These are phyloP conservation scores for Peromyscus aztecus DNA, from an alignment of 2,797 vertebrate genomes.

Conservation along the genomic window DNA sequence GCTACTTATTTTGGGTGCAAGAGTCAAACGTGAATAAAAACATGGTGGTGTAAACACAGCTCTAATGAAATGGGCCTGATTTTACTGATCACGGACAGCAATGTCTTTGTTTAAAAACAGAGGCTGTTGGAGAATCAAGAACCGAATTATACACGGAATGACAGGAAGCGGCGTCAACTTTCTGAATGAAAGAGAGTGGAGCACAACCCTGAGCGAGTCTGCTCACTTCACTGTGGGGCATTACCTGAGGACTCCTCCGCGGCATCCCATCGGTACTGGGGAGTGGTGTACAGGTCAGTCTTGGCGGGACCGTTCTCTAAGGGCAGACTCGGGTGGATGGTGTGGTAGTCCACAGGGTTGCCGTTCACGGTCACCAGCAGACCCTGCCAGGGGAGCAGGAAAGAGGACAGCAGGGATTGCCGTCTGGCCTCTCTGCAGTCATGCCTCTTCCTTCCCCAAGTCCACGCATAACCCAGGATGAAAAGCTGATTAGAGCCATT, in stretches of 20 bases:
- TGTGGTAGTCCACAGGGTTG: constrained; percentile 94
- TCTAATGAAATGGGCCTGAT: background rate
- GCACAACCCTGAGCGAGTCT: background rate
- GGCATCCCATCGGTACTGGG: constrained; percentile 95
- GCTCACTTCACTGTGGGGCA: accelerated
- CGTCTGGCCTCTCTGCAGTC: accelerated
- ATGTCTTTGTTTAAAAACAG: background rate
- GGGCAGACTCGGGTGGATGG: constrained; percentile 88
- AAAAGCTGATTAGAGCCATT: background rate
- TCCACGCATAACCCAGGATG: background rate
- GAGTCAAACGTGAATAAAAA: background rate
- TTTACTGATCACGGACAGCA: background rate
- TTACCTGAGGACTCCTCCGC: constrained; percentile 89
- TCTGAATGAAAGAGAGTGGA: background rate
- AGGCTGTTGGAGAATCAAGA: background rate
- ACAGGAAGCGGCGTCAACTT: accelerated
- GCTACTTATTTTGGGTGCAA: background rate
- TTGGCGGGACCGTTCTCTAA: constrained; percentile 94
- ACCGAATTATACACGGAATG: background rate
- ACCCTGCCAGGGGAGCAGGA: constrained; percentile 85
- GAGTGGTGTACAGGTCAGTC: constrained; percentile 94
- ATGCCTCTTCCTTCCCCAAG: background rate
- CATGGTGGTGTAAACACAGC: background rate
- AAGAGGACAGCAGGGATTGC: constrained; percentile 55
- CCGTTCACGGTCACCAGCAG: constrained; percentile 94